Base-by-base conservation (phyloP, 2,888 invertebrate species). In the Pyrgus malvae region DNA sequence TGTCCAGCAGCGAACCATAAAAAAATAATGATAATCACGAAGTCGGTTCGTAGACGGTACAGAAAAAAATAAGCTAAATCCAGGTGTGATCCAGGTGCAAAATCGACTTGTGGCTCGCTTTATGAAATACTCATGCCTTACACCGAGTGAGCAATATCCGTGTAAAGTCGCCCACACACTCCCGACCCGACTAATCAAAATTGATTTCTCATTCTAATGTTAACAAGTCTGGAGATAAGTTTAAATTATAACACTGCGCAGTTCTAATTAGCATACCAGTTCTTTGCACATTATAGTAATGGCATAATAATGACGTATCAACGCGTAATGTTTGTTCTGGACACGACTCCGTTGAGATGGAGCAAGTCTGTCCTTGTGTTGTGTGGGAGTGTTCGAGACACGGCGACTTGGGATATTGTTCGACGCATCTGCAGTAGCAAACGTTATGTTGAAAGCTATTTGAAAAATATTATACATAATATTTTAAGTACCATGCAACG, bases 51-150 rank as follows among this genome's bases (percentile, higher is more conserved):
- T 69, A 54, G 53, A 57, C 74, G 33, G 59, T 78, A 71, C 72
- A 37, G 27, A 48, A 64, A 64, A 69, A 71, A 76, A 72, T 75
- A 72, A 76, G 70, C 65, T 66, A 68, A 74, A 70, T 73, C 71
- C 69, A 60, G 69, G 66, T 55, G 62, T 69, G 59, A 68, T 70
- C 71, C 69, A 60, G 69, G 66, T 55, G 62, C 69, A 59, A 68
- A 70, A 71, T 72, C 60, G 68, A 69, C 74, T 67, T 75, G 75
- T 72, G 71, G 63, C 67, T 62, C 62, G 61, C 69, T 70, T 74
- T 76, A 76, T 78, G 76, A 78, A 76, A 78, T 73, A 67, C 69
- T 65, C 37, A 16, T 37, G 37, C 25, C 53, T 31, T 25, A 29
- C 42, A 42, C 50, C 42, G 27, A 19, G 33, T 60, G 59, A 55